These are phyloP conservation scores for Eupithecia exiguata DNA, from an alignment of 2,888 invertebrate species.

Conservation along the genomic window DNA sequence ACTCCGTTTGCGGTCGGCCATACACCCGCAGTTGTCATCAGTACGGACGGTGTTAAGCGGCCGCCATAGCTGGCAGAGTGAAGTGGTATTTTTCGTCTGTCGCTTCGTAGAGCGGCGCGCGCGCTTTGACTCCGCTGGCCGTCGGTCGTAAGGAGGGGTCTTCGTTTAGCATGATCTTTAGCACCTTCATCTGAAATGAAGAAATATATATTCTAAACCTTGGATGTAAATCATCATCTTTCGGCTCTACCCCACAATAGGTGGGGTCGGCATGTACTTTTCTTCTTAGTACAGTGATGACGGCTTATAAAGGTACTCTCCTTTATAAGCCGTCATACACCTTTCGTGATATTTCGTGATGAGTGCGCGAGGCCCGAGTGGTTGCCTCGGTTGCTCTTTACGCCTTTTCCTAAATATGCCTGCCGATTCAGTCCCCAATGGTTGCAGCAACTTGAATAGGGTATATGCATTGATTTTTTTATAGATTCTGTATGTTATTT, in stretches of 20 bases:
- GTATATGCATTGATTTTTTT: too few species aligned
- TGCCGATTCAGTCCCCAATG: not conserved
- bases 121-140: constrained; percentile 87
- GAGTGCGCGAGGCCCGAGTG: not conserved
- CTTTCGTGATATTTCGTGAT: not conserved
- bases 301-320: too few species aligned
- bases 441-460: not conserved
- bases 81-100: constrained; percentile 80
- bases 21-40: not conserved
- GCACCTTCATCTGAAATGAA: constrained; percentile 85
- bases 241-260: too few species aligned
- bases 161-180: constrained; percentile 90
- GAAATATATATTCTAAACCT: not conserved
- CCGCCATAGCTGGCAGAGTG: constrained; percentile 67
- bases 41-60: constrained; percentile 31
- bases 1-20: constrained; percentile 49
- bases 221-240: not conserved
- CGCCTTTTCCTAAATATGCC: not conserved
- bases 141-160: constrained; percentile 90
- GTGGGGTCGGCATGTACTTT: too few species aligned
- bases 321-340: too few species aligned
- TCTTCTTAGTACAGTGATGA: too few species aligned
- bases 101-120: constrained; percentile 83
- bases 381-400: not conserved
- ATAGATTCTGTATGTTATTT: too few species aligned